Percentiles rank a stretch among this genome's conserved stretches.
Conservation (phyloP, 1,140 invertebrate genomes). For the Manduca sexta region DNA sequence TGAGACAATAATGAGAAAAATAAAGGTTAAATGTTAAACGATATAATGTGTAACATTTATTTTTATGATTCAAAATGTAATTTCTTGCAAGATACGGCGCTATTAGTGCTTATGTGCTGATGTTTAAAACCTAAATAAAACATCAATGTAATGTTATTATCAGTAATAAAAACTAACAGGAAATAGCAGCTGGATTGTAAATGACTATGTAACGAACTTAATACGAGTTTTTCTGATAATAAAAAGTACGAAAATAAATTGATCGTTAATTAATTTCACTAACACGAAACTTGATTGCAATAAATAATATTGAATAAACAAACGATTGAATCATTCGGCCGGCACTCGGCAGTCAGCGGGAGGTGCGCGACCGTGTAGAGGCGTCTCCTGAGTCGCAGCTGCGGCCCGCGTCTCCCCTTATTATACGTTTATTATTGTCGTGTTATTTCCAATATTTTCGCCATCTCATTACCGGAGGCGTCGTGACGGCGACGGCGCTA, state of each 20-base stretch:
- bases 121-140: neutral
- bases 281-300: neutral
- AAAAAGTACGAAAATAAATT: neutral
- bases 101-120: no score
- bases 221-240: neutral
- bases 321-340: conserved; percentile 6
- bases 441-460: conserved; percentile 62
- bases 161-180: neutral
- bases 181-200: neutral
- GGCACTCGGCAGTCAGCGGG: conserved; percentile 10
- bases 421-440: conserved; percentile 57
- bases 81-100: no score
- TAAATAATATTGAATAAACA: neutral
- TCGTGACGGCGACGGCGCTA: conserved; percentile 38
- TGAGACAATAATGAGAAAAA: no score
- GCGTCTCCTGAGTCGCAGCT: conserved; percentile 27
- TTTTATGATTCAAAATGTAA: no score
- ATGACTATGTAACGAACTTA: neutral
- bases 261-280: neutral
- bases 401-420: conserved; percentile 23
- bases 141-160: neutral
- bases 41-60: no score
- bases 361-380: conserved; percentile 38
- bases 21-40: no score
- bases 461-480: conserved; percentile 59